Base-by-base conservation (phyloP, 2,797 vertebrate species). In the Eurystomus glaucurus region DNA sequence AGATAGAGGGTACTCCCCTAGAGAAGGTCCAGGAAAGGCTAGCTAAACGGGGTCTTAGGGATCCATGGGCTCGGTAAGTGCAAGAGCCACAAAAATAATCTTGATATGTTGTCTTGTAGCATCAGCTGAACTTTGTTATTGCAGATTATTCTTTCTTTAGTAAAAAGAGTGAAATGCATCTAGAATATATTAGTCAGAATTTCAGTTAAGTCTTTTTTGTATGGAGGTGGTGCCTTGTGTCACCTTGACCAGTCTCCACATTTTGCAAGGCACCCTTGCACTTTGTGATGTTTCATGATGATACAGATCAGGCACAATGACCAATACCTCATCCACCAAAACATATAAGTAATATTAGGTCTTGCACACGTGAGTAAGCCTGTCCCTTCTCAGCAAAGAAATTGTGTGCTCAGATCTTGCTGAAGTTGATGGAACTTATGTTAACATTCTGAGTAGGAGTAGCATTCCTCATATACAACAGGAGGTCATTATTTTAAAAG, bases 51-150 rank as follows among this genome's bases (percentile, higher is more conserved):
- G 99, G 99, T 13, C 98, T 99, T 29, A 98, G 97, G 76, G 99
- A 99, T 90, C 99, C 99, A 0, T 99, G 99, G 99, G 98, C 97
- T 91, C 99, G 99, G 99, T 99, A 96, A 97, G 98, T 94, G 51
- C 48, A 14, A 10, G 7, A 60, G 43, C 48, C 66, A 82, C 66
- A 69, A 12, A 51, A 75, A n/a, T 39, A 31, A 28, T n/a, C 51
- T 33, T 21, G 17, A 4, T 9, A 3, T n/a, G 11, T 48, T 14
- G 0, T 29, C 45, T 45, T 69, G 16, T 23, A n/a, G 16, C 29
- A 64, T 61, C 62, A 85, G 2, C 46, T 61, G 25, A 37, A 39
- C 26, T 6, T 35, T 41, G 57, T 25, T 20, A 33, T 23, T 71
- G 45, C 15, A 69, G 52, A 31, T 33, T 17, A 5, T 46, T 50